Percentiles rank a stretch among this genome's conserved stretches.
Evolutionary conservation across 2,888 invertebrate genomes (phyloP).

Genomic region (Ophion costatus): DNA sequence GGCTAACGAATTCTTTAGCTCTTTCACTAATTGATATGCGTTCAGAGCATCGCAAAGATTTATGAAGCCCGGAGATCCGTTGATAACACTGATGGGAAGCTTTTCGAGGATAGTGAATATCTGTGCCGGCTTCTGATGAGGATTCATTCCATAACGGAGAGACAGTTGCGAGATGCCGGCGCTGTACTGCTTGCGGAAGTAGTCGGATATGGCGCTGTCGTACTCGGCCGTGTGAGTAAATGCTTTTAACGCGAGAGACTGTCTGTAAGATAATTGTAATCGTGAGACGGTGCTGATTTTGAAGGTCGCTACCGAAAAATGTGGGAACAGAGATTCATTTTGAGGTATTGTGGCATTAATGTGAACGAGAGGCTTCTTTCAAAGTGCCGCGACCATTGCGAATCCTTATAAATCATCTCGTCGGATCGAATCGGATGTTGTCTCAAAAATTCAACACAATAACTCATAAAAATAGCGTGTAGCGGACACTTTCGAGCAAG

Average conservation of each 20-base stretch:
- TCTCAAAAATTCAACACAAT: no score
- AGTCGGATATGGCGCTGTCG: conserved; percentile 97
- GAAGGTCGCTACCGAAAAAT: no score
- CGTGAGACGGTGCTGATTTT: no score
- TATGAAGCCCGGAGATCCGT: conserved; percentile 98
- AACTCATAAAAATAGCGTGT: no score
- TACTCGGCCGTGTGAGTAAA: conserved; percentile 98
- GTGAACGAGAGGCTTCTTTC: no score
- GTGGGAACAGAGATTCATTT: no score
- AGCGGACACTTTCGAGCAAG: no score
- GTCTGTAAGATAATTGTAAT: conserved; percentile 84
- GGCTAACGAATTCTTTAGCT: conserved; percentile 91
- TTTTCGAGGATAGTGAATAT: conserved; percentile 91
- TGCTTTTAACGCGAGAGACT: conserved; percentile 94
- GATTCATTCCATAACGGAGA: conserved; percentile 98
- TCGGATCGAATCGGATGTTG: no score
- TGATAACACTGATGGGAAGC: conserved; percentile 94
- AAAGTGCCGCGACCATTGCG: no score
- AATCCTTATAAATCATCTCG: no score
- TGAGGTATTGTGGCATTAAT: no score
- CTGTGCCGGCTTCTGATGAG: conserved; percentile 98
- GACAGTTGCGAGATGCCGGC: conserved; percentile 91
- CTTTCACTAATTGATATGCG: conserved; percentile 97
- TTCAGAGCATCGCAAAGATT: conserved; percentile 99
- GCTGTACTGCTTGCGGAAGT: conserved; percentile 96